phyloP scores from a whole-genome alignment of 1,140 invertebrate genomes.

The Steinernema khuongi region DNA sequence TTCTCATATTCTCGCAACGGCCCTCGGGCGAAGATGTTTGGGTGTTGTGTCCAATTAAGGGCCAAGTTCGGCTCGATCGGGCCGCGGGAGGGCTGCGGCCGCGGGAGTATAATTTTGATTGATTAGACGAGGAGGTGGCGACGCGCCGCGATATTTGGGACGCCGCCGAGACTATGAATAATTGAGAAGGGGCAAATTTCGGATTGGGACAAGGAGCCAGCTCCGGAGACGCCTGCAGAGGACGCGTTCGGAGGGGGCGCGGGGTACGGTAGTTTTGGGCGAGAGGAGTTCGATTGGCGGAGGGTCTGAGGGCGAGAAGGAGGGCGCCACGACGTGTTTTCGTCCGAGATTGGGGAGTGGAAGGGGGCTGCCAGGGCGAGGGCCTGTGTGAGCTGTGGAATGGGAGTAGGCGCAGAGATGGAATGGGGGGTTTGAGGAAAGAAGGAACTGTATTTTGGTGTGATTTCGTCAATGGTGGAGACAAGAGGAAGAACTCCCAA shows the following conservation, averaged over 20 bases:
- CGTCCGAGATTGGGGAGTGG: too few species aligned
- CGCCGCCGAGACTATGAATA: conserved; percentile 13
- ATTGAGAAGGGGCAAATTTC: conserved; percentile 3
- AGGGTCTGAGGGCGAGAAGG: neutral
- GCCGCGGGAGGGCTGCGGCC: neutral
- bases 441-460: too few species aligned
- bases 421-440: too few species aligned
- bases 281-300: neutral
- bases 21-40: conserved; percentile 12
- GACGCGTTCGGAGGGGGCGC: neutral
- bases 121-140: conserved; percentile 9
- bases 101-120: conserved; percentile 13
- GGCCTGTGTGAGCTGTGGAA: too few species aligned
- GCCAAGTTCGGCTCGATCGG: conserved; percentile 5
- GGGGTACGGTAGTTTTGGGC: conserved; percentile 7
- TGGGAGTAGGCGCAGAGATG: too few species aligned
- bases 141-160: neutral
- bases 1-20: conserved; percentile 8
- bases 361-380: too few species aligned
- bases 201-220: neutral
- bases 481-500: too few species aligned
- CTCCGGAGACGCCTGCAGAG: neutral
- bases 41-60: conserved; percentile 15
- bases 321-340: neutral
- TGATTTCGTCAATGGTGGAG: too few species aligned